Conservation (phyloP, 1,140 invertebrate species). For the Neuroterus valhalla region DNA sequence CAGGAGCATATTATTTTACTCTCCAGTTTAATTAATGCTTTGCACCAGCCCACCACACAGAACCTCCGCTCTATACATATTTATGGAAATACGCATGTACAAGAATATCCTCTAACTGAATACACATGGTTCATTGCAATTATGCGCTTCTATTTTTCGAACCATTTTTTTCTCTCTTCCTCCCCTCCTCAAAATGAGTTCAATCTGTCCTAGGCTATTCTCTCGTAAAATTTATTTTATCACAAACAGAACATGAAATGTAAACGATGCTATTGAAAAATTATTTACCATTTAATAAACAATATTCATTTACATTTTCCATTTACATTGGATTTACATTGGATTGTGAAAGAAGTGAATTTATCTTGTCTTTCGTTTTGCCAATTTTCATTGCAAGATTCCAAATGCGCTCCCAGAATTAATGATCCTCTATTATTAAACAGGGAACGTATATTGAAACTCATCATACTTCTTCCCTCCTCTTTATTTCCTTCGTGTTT, state of each 20-base stretch:
- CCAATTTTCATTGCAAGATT: slow-evolving; percentile 8
- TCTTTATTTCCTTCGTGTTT: neutral
- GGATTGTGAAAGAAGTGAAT: neutral
- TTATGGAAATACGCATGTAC: neutral
- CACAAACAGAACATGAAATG: neutral
- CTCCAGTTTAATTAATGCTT: slow-evolving; percentile 26
- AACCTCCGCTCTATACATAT: slow-evolving; percentile 1
- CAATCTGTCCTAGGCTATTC: neutral
- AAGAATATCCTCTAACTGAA: slow-evolving; percentile 7
- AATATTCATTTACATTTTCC: no score
- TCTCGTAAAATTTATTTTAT: neutral
- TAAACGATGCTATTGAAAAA: no score
- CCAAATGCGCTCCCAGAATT: slow-evolving; percentile 12
- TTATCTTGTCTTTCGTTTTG: neutral
- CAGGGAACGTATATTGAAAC: slow-evolving; percentile 13
- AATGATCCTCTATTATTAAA: neutral
- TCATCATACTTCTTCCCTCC: neutral
- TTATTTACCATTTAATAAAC: no score
- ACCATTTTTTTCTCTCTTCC: neutral
- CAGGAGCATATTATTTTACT: slow-evolving; percentile 53
- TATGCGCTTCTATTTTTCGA: neutral
- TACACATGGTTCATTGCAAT: slow-evolving; percentile 11
- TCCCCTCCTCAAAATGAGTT: neutral
- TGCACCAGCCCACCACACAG: slow-evolving; percentile 1
- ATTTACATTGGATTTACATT: no score